Evolutionary conservation across 2,888 invertebrate species (phyloP), one percentile per base, ranked within the genome.

Genomic region (Iphiclides podalirius): DNA sequence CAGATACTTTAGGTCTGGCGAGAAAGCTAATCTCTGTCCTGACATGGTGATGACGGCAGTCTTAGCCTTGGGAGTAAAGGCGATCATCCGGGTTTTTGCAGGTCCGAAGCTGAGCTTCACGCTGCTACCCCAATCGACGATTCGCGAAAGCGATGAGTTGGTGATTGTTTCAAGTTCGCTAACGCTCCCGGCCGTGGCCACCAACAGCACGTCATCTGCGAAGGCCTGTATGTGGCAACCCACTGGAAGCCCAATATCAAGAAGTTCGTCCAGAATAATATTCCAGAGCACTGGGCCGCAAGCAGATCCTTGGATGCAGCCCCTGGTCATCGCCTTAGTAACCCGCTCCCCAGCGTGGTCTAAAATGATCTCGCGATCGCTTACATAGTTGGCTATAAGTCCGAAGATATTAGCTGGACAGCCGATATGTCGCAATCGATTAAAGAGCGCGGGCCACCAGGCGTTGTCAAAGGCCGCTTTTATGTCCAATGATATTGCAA

Each of bases 281-380:
- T 64, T 64, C 65, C 65, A 63, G 0, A 63, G 15, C 0, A 44
- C 33, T 0, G 62, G 60, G 0, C 61, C 61, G 4, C 57, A 52
- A 0, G 52, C 42, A 0, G 63, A 63, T 0, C 64, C 65, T 41
- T 66, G 64, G 0, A 64, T 53, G 42, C 64, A 65, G 0, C 63
- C 63, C 23, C 37, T 59, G 1, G 56, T 51, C 42, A 55, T 59
- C 0, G 7, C 2, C 43, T 20, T 20, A 20, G 20, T 20, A 6
- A 20, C 20, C 20, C 20, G 3, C 6, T 20, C 20, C 4, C 6
- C 58, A 0, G 58, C 55, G n/a, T 48, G 49, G 13, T 54, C 34
- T 0, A 64, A 4, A 0, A 1, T 23, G 20, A 4, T 20, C 20
- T 3, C 20, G 4, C 6, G 6, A 20, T 20, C 20, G 4, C 20